Evolutionary conservation across 2,797 vertebrate species (phyloP), one percentile per base, ranked within the genome.

Genomic region (Phataginus tricuspis): DNA sequence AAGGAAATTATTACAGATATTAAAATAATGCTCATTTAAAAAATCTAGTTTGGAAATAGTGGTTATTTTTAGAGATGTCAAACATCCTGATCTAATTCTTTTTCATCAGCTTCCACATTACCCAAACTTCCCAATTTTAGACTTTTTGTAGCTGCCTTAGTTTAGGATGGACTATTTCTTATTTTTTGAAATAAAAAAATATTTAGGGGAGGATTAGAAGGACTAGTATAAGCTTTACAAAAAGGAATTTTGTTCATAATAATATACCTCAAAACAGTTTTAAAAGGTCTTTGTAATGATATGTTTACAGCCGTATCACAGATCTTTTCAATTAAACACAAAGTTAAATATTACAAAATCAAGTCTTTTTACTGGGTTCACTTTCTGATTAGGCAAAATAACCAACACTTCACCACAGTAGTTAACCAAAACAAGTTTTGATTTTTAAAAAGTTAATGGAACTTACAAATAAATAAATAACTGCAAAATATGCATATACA

Each of bases 261-360:
- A 80, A 59, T 88, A 64, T 10, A 61, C 18, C 23, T 68, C 14
- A 57, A 85, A 72, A 86, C 21, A 31, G 66, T 55, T 87, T 79
- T 57, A 59, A 31, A 13, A 75, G 77, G 42, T 79, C 31, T 94
- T 85, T 79, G 16, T 34, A 57, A 53, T 27, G 63, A 45, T 68
- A 75, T 59, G 42, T 29, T 66, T 82, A 94, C 69, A 57, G 21
- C 18, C 75, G 27, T 31, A 90, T 11, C 13, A 71, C 5, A 90
- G 39, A 25, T 57, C 10, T 89, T 45, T 71, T 82, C 79, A 69
- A 86, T 64, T 85, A 92, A 92, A 66, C 16, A 92, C 34, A 77
- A 92, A 74, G 19, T 31, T 79, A 86, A 94, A 72, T 87, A 59
- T 68, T 90, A 90, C 25, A 94, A 87, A 66, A 86, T 59, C 39